A percentile compares a stretch with the other conserved stretches of the same genome.
These are phyloP conservation scores for Ophion slaviceki DNA, from an alignment of 2,888 invertebrate species.

Conservation along the genomic window DNA sequence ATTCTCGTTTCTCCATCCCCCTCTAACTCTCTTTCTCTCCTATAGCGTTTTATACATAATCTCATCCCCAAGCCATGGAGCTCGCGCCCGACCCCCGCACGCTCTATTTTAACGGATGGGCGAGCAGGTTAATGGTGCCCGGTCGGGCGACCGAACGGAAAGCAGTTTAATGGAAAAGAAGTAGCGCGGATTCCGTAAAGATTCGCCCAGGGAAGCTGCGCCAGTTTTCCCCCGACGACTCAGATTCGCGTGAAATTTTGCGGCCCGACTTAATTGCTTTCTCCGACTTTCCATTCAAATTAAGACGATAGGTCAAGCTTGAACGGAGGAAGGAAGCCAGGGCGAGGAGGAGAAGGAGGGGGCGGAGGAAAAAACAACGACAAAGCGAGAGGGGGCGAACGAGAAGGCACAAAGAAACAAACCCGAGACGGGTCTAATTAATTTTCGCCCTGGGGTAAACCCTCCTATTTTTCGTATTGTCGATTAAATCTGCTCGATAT, in stretches of 20 bases:
- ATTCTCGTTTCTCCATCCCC: constrained; percentile 17
- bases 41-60: constrained; percentile 55
- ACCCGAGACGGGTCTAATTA: constrained; percentile 56
- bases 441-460: constrained; percentile 41
- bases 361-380: constrained; percentile 22
- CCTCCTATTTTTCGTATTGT: constrained; percentile 7
- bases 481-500: constrained; percentile 7
- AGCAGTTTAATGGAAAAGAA: constrained; percentile 81
- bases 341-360: too few species aligned
- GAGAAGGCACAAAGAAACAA: constrained; percentile 43
- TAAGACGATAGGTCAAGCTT: constrained; percentile 63
- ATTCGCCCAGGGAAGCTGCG: constrained; percentile 58
- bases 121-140: constrained; percentile 80
- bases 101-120: constrained; percentile 80
- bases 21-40: constrained; percentile 12
- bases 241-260: constrained; percentile 70
- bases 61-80: constrained; percentile 27
- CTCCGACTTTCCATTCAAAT: constrained; percentile 75
- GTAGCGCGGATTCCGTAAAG: constrained; percentile 73
- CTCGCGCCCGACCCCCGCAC: constrained; percentile 65
- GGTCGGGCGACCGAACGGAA: constrained; percentile 78
- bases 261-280: constrained; percentile 75
- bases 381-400: constrained; percentile 26
- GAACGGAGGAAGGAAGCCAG: not conserved
- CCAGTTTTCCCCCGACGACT: constrained; percentile 68